Evolutionary conservation across 2,888 invertebrate species (phyloP), one percentile per base, ranked within the genome.

Genomic region (Lepidocyrtinus sp.): DNA sequence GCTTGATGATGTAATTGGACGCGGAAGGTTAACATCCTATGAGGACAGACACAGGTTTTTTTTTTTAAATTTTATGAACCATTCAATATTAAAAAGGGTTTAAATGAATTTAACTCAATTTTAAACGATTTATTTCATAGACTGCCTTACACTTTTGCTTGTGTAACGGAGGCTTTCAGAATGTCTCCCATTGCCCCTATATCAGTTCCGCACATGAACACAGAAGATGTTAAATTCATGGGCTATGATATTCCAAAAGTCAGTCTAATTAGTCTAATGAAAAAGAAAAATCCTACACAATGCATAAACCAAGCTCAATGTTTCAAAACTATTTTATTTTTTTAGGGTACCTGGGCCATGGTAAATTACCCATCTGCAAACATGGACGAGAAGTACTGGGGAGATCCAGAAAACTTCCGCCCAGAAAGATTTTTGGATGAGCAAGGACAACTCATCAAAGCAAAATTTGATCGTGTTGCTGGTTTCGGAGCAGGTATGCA

Each of bases 101-200:
- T 36, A 36, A 36, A 12, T 12, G 12, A 36, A 36, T 36, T 36
- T 7, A 9, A 62, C 2, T 24, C 22, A 59, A 59, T 21, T 25
- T 26, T 65, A 15, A 15, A 27, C n/a, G n/a, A n/a, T n/a, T n/a
- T n/a, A n/a, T n/a, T n/a, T n/a, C n/a, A n/a, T n/a, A n/a, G n/a
- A n/a, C n/a, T 91, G 80, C 90, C 90, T 1, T 92, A 91, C 86
- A 88, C 90, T 0, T 90, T 91, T 87, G 91, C 92, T 36, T 90
- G 91, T 5, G 84, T 92, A 71, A 87, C 88, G 77, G 92, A 92
- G 88, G 88, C 90, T 0, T 89, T 90, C 84, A 87, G 92, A 81
- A 88, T 89, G 82, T 88, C 89, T 75, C 87, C 88, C 59, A 89
- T 91, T 9, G 88, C 88, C 2, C 91, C 91, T 17, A 85, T 91